phyloP scores from a whole-genome alignment of 2,797 vertebrate species.

The Melanotaenia maccullochi region DNA sequence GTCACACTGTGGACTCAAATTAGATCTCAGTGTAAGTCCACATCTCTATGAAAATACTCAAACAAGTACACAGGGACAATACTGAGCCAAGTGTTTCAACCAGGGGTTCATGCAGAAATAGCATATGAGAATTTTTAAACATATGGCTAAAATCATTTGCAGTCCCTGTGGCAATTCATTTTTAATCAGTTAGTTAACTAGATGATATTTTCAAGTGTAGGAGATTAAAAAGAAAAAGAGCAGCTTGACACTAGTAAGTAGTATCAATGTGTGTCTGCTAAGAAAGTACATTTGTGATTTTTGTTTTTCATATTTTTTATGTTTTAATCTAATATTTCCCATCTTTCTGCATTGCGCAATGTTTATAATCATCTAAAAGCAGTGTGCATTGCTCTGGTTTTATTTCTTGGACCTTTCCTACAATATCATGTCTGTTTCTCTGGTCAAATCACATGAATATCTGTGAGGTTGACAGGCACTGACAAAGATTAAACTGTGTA shows the following conservation, averaged over 20 bases:
- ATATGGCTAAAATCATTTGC: constrained; percentile 3
- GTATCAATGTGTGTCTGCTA: background rate
- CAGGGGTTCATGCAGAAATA: constrained; percentile 19
- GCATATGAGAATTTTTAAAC: constrained; percentile 20
- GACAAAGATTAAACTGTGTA: background rate
- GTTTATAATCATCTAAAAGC: background rate
- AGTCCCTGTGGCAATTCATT: constrained; percentile 19
- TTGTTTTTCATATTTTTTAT: background rate
- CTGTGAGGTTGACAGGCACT: constrained; percentile 1
- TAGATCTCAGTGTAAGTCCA: constrained; percentile 6
- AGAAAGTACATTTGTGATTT: background rate
- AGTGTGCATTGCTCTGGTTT: background rate
- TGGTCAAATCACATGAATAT: background rate
- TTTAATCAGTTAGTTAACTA: constrained; percentile 31
- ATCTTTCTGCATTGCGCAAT: background rate
- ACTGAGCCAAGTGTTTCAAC: constrained; percentile 19
- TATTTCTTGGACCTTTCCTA: background rate
- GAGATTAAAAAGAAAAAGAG: constrained; percentile 15
- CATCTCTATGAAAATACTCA: background rate
- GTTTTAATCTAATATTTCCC: background rate
- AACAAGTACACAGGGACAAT: constrained; percentile 4
- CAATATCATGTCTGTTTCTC: background rate
- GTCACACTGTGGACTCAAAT: constrained; percentile 11
- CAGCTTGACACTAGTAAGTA: background rate
- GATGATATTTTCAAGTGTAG: constrained; percentile 18